Conservation (phyloP, 1,140 invertebrate species). For the Megalopta genalis region DNA sequence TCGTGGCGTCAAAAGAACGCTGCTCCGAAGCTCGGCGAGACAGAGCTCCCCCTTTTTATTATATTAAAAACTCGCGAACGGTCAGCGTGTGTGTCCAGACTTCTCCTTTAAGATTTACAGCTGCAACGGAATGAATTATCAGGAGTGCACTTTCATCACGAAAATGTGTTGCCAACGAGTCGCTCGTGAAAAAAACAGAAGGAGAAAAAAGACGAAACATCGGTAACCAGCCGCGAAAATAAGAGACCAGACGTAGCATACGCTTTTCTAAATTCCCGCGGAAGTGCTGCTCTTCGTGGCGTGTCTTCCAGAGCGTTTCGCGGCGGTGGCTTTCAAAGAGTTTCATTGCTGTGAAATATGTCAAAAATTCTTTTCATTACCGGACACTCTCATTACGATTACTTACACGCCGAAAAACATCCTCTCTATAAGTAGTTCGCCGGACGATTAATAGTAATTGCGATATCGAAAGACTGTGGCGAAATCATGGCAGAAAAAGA, state of each 20-base stretch:
- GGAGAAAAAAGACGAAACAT: not conserved
- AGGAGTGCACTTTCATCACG: constrained; percentile 26
- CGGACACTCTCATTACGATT: not conserved
- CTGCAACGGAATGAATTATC: constrained; percentile 26
- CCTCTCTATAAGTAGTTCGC: too few relatives aligned
- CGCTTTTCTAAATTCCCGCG: constrained; percentile 12
- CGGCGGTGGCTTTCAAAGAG: constrained; percentile 6
- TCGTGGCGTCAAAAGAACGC: too few relatives aligned
- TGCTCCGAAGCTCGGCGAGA: too few relatives aligned
- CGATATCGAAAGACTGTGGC: too few relatives aligned
- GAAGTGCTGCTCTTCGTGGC: not conserved
- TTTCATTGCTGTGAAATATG: not conserved
- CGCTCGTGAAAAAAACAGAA: not conserved
- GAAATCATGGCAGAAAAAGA: too few relatives aligned
- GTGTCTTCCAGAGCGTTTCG: not conserved
- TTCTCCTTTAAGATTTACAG: not conserved
- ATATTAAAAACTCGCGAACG: not conserved
- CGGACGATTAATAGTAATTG: too few relatives aligned
- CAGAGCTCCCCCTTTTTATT: not conserved
- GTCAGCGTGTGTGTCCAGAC: not conserved
- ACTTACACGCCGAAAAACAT: not conserved
- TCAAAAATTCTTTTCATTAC: not conserved
- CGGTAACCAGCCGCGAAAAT: constrained; percentile 11
- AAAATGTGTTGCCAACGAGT: not conserved
- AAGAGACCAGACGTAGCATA: not conserved